Conservation (phyloP, 2,797 vertebrate species). For the Eulemur rubriventer region DNA sequence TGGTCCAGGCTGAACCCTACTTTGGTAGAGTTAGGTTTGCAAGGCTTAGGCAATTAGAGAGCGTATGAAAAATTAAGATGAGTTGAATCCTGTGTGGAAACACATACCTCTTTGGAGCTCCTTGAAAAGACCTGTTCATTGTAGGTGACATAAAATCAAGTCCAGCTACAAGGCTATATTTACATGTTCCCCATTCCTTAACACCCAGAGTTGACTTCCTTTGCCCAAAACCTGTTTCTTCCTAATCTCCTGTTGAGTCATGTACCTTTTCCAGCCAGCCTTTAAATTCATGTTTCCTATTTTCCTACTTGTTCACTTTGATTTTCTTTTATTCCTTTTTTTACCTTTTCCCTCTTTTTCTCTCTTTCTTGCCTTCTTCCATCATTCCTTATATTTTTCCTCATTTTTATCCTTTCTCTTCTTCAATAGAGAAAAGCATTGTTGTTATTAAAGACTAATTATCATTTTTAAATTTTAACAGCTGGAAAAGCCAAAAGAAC, state of each 20-base stretch:
- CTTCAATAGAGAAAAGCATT: not conserved
- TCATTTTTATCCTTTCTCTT: not conserved
- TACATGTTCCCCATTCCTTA: not conserved
- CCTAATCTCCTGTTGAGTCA: not conserved
- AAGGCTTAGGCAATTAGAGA: not conserved
- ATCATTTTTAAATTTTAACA: slow-evolving; percentile 69
- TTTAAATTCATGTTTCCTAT: not conserved
- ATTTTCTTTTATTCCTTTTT: not conserved
- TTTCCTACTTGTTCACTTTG: not conserved
- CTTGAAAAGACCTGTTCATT: not conserved
- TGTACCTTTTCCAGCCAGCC: not conserved
- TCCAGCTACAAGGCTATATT: not conserved
- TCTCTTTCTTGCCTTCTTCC: not conserved
- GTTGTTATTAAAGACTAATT: not conserved
- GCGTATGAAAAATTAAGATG: not conserved
- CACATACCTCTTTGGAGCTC: not conserved
- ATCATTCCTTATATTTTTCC: not conserved
- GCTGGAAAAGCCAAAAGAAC: slow-evolving; percentile 82
- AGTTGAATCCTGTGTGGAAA: not conserved
- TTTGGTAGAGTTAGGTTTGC: not conserved
- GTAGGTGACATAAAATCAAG: not conserved
- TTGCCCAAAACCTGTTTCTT: not conserved
- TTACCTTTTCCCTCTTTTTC: not conserved
- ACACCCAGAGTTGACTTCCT: not conserved
- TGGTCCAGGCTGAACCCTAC: not conserved